phyloP scores from a whole-genome alignment of 2,113 vertebrate species.

The Oryzias woworae region DNA sequence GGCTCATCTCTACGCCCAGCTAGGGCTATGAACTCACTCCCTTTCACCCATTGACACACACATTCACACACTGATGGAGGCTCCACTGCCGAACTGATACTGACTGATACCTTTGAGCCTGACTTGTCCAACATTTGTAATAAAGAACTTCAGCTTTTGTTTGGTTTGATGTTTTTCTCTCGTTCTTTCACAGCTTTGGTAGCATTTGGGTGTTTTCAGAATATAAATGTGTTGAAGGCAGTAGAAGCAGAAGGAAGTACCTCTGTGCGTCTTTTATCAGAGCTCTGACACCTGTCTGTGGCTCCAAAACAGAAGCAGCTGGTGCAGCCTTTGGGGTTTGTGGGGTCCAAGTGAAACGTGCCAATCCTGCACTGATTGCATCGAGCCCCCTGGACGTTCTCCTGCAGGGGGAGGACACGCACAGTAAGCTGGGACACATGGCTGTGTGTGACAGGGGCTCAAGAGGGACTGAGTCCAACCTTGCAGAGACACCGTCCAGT shows the following conservation, averaged over 20 bases:
- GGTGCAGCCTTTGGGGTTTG: slow-evolving; percentile 95
- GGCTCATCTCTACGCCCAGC: too few species aligned
- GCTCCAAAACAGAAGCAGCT: slow-evolving; percentile 98
- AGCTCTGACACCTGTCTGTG: slow-evolving; percentile 88
- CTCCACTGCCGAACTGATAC: too few species aligned
- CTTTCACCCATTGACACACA: too few species aligned
- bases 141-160: too few species aligned
- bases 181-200: too few species aligned
- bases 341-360: slow-evolving; percentile 89
- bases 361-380: slow-evolving; percentile 93
- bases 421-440: background rate
- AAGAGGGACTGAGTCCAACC: slow-evolving; percentile 69
- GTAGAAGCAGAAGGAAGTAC: slow-evolving; percentile 58
- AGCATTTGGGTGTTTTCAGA: too few species aligned
- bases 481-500: slow-evolving; percentile 92
- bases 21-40: too few species aligned
- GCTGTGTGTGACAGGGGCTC: background rate
- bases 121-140: too few species aligned
- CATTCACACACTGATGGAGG: too few species aligned
- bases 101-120: too few species aligned
- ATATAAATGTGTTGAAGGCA: background rate
- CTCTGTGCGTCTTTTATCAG: slow-evolving; percentile 80
- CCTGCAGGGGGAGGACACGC: slow-evolving; percentile 68
- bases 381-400: slow-evolving; percentile 87
- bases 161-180: too few species aligned